Base-by-base conservation (phyloP, 2,888 invertebrate genomes). In the Tetanocera ferruginea region DNA sequence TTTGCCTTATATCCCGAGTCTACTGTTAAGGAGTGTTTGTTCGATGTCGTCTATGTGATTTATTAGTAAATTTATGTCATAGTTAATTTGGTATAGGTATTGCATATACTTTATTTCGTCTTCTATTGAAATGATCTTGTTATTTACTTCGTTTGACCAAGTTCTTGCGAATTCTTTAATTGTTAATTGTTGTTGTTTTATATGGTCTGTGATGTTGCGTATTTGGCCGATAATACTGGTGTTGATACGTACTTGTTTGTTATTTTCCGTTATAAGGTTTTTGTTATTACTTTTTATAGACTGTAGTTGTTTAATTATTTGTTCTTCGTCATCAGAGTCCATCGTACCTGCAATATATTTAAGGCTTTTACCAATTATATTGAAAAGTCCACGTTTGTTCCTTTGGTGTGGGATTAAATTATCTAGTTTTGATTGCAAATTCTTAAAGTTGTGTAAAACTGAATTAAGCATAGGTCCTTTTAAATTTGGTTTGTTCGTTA, bases 51-150 rank as follows among this genome's bases (percentile, higher is more conserved):
- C 71, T 19, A 80, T 79, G 51, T 81, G 78, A 23, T 79, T 76
- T 57, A 73, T 64, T 17, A 80, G 60, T 31, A 80, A 49, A 8
- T 43, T 11, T 49, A 80, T 80, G 57, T 79, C 79, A 34, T 80
- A 77, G 25, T 82, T 71, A 23, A 83, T 79, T 78, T 80, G 81
- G 69, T 81, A 80, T 76, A n/a, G n/a, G n/a, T n/a, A n/a, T n/a
- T n/a, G n/a, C n/a, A n/a, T n/a, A n/a, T n/a, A n/a, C n/a, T 62
- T 60, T 25, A 83, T 25, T 81, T 83, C 80, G 23, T 80, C 78
- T 67, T 81, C 78, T 62, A 82, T 1, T 9, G 76, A 79, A 1
- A 70, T 51, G 71, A 81, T 79, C 77, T 78, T 78, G 23, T 79
- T 78, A 69, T 55, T 55, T 55, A 76, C n/a, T 25, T 66, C n/a